These are phyloP conservation scores for Microtus montanus DNA, from an alignment of 2,113 vertebrate genomes.

Conservation along the genomic window DNA sequence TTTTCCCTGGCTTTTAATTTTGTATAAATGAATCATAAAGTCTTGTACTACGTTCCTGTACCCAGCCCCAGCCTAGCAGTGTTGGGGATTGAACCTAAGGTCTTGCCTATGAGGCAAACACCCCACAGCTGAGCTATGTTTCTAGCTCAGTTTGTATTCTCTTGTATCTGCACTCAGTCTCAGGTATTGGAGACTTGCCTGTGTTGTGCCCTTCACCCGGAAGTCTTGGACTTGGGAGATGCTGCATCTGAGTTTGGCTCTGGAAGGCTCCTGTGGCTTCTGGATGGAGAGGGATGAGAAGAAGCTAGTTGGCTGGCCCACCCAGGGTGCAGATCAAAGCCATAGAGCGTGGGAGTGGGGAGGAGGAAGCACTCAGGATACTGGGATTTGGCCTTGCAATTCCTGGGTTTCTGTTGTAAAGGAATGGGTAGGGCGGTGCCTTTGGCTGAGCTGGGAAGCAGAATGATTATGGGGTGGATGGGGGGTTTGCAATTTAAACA, in stretches of 20 bases:
- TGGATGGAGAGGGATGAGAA: neutral
- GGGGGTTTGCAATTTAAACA: neutral
- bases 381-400: neutral
- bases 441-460: neutral
- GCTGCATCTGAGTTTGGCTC: neutral
- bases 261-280: neutral
- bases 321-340: neutral
- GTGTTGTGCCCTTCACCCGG: neutral
- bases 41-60: neutral
- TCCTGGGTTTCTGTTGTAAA: neutral
- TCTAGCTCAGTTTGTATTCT: neutral
- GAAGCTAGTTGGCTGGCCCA: neutral
- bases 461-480: neutral
- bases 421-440: neutral
- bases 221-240: neutral
- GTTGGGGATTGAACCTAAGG: neutral
- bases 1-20: neutral
- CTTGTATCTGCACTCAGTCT: neutral
- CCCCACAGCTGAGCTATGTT: neutral
- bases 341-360: neutral
- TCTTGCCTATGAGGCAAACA: neutral
- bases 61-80: neutral
- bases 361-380: neutral
- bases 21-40: neutral
- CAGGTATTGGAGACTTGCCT: neutral